Base-by-base conservation (phyloP, 1,140 invertebrate genomes). In the Reticulitermes speratus region DNA sequence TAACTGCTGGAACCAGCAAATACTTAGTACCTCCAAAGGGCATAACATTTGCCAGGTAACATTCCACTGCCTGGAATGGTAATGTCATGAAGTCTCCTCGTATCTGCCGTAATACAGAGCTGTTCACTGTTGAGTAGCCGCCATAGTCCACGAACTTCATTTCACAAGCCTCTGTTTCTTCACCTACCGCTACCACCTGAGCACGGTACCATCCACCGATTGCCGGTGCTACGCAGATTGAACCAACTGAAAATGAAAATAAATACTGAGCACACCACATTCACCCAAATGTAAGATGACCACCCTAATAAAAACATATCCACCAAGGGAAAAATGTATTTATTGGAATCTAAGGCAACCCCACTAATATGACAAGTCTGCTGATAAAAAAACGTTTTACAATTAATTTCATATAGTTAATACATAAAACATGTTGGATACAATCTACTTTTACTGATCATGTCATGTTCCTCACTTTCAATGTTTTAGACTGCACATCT, bases 61-160 rank as follows among this genome's bases (percentile, higher is more conserved):
- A 97, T 93, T 99, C 98, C 65, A 96, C 96, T 82, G 98, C 97
- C 94, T 99, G 98, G 93, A 99, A 99, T 32, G 98, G 98, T 89
- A 99, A 92, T 45, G 94, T 93, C 92, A 98, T 95, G 90, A 98
- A 99, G 91, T 99, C 97, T 87, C 94, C 95, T 87, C 97, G 94
- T 87, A 99, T 98, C 92, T 98, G 96, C 89, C 96, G 94, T 88
- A 99, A 93, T 87, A 94, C 91, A 44, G 93, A 91, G 87, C 95
- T 95, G 87, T 94, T 93, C n/a, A 98, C 92, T 65, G 93, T 93
- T 89, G 95, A 94, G 90, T 96, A 99, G 83, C 98, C 98, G 45
- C 98, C 98, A 90, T 98, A 97, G 92, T 99, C 98, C 2, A 99
- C 94, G 90, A 97, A 95, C 91, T 96, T 96, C 55, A 99, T 94